Evolutionary conservation across 2,113 vertebrate genomes (phyloP), one percentile per base, ranked within the genome.

Genomic region (Gallinago undulata): DNA sequence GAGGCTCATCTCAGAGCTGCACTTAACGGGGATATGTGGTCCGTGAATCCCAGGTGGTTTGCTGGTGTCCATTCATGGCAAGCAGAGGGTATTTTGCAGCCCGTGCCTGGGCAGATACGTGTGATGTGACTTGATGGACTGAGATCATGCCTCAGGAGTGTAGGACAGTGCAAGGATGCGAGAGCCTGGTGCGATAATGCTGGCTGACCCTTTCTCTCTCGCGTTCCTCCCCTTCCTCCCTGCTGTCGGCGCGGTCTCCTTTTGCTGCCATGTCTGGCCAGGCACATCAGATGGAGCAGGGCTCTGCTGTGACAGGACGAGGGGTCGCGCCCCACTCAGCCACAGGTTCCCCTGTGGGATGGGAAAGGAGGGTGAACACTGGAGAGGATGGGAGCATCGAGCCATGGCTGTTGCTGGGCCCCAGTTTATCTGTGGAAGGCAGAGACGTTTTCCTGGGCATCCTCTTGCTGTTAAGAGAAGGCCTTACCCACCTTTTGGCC

Each of bases 281-380:
- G 41, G 51, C 48, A 19, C 24, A 7, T 15, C 41, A 2, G 4
- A 19, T 4, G 1, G 4, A 57, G 41, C 41, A 13, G 17, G n/a
- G 12, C 1, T 31, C 28, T 31, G 62, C 50, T 2, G 3, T 2
- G 2, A 11, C 1, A 2, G 50, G 33, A 8, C 2, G 1, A 66
- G 48, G 48, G 30, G 10, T 41, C 4, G 1, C 6, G 0, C 39
- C 15, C 41, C 1, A 0, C 60, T n/a, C 0, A 0, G 15, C 60
- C 2, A 0, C 23, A 13, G 23, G 28, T 33, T 2, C 28, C 28
- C 27, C 18, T 21, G 53, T 17, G 17, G 30, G 3, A 17, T 0
- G 3, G 27, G 27, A 69, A 51, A 15, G 4, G 7, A 3, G 21
- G 19, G 21, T 12, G 64, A 17, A 27, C 0, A 0, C 13, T 19